Conservation (phyloP, 2,888 invertebrate genomes). For the Penaeus monodon region DNA sequence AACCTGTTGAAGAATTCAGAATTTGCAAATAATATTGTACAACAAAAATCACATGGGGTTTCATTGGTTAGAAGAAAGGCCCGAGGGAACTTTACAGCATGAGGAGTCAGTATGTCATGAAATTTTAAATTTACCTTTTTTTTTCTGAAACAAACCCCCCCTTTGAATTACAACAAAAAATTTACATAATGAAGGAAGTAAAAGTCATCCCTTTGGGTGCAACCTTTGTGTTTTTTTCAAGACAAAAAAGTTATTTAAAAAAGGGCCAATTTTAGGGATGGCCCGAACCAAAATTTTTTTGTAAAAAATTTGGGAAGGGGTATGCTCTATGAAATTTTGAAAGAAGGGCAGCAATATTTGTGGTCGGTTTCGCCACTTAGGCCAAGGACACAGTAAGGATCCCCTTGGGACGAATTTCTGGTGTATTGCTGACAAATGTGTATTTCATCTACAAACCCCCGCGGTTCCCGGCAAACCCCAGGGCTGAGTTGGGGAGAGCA, state of each 20-base stretch:
- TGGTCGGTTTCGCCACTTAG: constrained; percentile 52
- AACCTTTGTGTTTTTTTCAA: constrained; percentile 28
- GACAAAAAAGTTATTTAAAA: constrained; percentile 23
- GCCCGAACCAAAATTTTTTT: constrained; percentile 3
- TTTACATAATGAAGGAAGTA: constrained; percentile 43
- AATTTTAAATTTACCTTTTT: constrained; percentile 42
- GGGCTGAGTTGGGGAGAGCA: constrained; percentile 20
- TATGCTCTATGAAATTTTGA: constrained; percentile 18
- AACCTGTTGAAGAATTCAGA: background rate
- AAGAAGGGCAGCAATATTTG: constrained; percentile 38
- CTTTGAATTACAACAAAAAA: constrained; percentile 24
- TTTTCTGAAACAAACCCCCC: constrained; percentile 14
- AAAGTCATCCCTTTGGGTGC: constrained; percentile 4
- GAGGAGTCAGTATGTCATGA: constrained; percentile 17
- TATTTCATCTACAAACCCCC: constrained; percentile 11
- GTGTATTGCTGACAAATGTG: constrained; percentile 44
- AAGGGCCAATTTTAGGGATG: background rate
- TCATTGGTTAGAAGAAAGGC: constrained; percentile 25
- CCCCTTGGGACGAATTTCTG: background rate
- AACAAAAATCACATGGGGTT: constrained; percentile 40
- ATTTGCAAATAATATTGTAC: constrained; percentile 21
- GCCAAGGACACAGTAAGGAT: constrained; percentile 36
- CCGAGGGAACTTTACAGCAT: constrained; percentile 24
- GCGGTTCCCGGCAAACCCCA: constrained; percentile 9
- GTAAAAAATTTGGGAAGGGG: background rate